These are phyloP conservation scores for Lapara coniferarum DNA, from an alignment of 2,888 invertebrate species.

Conservation along the genomic window DNA sequence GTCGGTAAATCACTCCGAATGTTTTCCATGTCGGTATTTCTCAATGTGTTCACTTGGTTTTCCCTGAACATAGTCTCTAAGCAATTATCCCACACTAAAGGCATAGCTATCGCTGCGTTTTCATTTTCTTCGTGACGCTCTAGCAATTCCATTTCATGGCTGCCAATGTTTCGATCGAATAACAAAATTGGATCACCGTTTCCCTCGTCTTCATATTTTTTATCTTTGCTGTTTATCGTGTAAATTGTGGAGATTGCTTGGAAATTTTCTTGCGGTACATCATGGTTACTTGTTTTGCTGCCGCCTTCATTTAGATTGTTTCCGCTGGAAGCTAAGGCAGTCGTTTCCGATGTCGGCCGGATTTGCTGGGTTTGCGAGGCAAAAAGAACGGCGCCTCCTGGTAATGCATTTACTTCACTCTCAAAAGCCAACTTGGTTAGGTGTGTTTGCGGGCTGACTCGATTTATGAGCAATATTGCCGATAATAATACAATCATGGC, in stretches of 20 bases:
- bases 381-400: conserved; percentile 54
- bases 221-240: conserved; percentile 55
- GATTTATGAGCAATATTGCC: conserved; percentile 59
- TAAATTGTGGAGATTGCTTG: conserved; percentile 70
- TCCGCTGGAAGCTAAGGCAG: conserved; percentile 68
- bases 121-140: conserved; percentile 34
- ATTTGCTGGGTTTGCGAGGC: conserved; percentile 65
- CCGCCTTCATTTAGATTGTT: conserved; percentile 71
- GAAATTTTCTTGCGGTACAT: conserved; percentile 61
- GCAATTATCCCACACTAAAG: conserved; percentile 71
- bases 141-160: conserved; percentile 36
- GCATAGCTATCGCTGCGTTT: conserved; percentile 46
- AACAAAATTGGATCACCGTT: conserved; percentile 53
- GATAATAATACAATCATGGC: conserved; percentile 54
- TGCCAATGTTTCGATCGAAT: conserved; percentile 42
- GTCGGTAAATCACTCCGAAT: conserved; percentile 12
- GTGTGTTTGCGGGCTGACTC: conserved; percentile 53
- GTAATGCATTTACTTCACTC: conserved; percentile 57
- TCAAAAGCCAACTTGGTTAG: conserved; percentile 44
- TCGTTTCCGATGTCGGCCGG: conserved; percentile 68
- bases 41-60: conserved; percentile 44
- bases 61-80: conserved; percentile 60
- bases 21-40: conserved; percentile 51
- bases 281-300: conserved; percentile 45
- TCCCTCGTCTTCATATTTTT: conserved; percentile 55